Evolutionary conservation across 2,113 vertebrate genomes (phyloP), one percentile per base, ranked within the genome.

Genomic region (Alouatta palliata): DNA sequence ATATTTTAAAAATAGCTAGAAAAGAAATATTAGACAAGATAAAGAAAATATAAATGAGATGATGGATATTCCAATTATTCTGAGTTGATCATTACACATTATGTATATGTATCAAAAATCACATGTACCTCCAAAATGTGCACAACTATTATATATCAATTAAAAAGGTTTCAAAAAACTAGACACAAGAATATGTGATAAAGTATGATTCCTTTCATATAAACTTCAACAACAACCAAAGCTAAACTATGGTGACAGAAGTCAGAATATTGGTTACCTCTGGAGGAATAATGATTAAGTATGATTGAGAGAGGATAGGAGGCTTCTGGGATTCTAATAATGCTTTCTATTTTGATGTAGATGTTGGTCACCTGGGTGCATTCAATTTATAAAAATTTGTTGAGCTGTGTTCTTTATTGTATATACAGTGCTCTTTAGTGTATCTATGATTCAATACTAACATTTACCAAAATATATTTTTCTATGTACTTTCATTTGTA

Each of bases 151-250:
- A 47, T 47, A 30, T 47, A 47, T 32, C 75, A 47, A 32, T 47
- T 68, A 17, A 43, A 76, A 45, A 45, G 6, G 12, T 76, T 45
- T 76, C 7, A 90, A 52, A 87, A 40, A 37, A 1, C 23, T 16
- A 68, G 66, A 68, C 10, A n/a, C 27, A 52, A 40, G 45, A 82
- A 2, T 86, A 52, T 21, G 86, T 49, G 25, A 73, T 58, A 77
- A 80, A 64, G 23, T 47, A 19, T 64, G 70, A 87, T 75, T 92
- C 9, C 27, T 76, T 54, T 94, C 90, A 40, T 92, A 30, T 89
- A 35, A 94, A 90, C 20, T 73, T 92, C 32, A 94, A 79, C 21
- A 64, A 45, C 13, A 88, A 90, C 25, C 27, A 91, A 85, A 91
- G 77, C 14, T 61, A 43, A 32, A 47, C 37, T 84, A 13, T 79